Evolutionary conservation across 2,888 invertebrate species (phyloP).

Genomic region (Acanthosepion lycidas): DNA sequence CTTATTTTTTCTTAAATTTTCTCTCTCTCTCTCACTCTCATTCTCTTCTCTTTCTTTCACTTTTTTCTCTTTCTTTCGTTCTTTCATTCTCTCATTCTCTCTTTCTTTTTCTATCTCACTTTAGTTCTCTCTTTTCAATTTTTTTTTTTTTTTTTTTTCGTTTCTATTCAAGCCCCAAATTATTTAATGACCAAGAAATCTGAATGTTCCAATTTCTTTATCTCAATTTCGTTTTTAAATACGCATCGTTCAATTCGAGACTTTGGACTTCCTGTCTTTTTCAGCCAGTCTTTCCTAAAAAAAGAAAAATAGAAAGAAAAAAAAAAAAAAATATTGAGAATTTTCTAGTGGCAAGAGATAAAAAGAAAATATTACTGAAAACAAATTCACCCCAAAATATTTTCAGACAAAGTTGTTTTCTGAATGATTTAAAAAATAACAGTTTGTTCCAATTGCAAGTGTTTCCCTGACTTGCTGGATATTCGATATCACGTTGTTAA

Average conservation of each 20-base stretch:
- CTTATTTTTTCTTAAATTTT: not conserved
- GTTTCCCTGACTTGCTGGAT: too few species aligned
- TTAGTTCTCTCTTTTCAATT: not conserved
- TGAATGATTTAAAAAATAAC: too few species aligned
- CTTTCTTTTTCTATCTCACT: not conserved
- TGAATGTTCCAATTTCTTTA: constrained; percentile 53
- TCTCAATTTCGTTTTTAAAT: constrained; percentile 62
- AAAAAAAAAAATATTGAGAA: not conserved
- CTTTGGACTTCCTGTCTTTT: constrained; percentile 69
- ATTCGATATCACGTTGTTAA: too few species aligned
- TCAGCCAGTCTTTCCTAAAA: constrained; percentile 67
- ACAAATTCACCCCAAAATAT: too few species aligned
- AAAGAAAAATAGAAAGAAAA: constrained; percentile 49
- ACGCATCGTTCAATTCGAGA: constrained; percentile 69
- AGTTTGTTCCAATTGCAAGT: too few species aligned
- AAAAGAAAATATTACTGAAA: too few species aligned
- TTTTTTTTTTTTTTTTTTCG: not conserved
- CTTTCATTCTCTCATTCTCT: not conserved
- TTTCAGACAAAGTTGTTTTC: too few species aligned
- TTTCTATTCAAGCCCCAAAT: not conserved
- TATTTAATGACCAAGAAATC: constrained; percentile 55
- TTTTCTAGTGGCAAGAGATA: too few species aligned
- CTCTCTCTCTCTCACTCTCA: not conserved
- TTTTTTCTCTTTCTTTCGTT: not conserved
- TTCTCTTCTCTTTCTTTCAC: too few species aligned